Percentiles rank a stretch among this genome's conserved stretches.
Conservation (phyloP, 2,888 invertebrate genomes). For the Tanypteryx hageni region DNA sequence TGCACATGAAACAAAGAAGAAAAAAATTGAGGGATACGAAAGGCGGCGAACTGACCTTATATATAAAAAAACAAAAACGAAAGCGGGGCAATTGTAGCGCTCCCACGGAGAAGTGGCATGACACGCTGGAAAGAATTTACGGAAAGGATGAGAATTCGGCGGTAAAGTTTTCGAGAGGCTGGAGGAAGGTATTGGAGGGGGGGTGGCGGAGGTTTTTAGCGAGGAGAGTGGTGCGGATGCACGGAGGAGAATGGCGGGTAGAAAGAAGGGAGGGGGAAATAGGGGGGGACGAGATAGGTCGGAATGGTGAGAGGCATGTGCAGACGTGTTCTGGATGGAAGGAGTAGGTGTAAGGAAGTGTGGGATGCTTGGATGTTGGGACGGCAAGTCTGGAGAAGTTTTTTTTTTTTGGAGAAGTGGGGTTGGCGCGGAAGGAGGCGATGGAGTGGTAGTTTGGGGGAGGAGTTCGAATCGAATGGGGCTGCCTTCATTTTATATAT, state of each 20-base stretch:
- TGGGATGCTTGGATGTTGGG: neutral
- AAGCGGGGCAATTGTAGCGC: neutral
- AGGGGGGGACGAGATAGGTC: too few relatives aligned
- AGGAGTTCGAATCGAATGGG: neutral
- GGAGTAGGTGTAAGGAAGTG: neutral
- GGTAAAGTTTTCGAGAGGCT: neutral
- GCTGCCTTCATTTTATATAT: slow-evolving; percentile 32
- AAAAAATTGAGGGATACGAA: neutral
- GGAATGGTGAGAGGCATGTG: too few relatives aligned
- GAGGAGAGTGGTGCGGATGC: too few relatives aligned
- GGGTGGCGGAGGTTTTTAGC: neutral
- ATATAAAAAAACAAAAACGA: neutral
- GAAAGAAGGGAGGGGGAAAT: neutral
- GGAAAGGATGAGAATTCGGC: slow-evolving; percentile 12
- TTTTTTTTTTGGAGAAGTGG: neutral
- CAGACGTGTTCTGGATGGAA: too few relatives aligned
- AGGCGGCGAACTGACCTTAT: neutral
- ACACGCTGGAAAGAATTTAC: neutral
- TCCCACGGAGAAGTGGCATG: slow-evolving; percentile 30
- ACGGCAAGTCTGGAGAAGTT: slow-evolving; percentile 29
- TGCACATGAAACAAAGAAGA: neutral
- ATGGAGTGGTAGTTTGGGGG: neutral
- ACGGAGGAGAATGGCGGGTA: too few relatives aligned
- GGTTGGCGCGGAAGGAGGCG: neutral
- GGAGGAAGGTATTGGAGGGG: neutral